Evolutionary conservation across 2,113 vertebrate species (phyloP).

Genomic region (Phyllostomus hastatus): DNA sequence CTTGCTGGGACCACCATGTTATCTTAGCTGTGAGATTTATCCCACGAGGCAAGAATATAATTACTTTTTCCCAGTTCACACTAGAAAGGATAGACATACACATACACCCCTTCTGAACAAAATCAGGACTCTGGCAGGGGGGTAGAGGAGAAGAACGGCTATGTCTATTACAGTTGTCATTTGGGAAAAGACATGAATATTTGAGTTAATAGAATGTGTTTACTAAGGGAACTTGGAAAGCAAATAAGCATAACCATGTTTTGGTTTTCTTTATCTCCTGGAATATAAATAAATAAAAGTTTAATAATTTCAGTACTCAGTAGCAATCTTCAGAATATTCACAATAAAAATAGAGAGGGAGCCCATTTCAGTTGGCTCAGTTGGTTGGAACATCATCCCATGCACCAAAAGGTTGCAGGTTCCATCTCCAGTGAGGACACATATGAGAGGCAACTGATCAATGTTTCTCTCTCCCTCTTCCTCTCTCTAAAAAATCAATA

Average conservation of each 20-base stretch:
- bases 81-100: background rate
- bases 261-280: constrained; percentile 6
- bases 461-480: too few relatives aligned
- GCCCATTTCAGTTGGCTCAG: too few relatives aligned
- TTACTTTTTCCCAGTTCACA: background rate
- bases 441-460: too few relatives aligned
- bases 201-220: background rate
- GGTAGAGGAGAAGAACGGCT: background rate
- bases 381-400: too few relatives aligned
- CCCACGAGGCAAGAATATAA: background rate
- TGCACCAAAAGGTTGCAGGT: too few relatives aligned
- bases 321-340: background rate
- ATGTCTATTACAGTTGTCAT: background rate
- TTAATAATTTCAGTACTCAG: background rate
- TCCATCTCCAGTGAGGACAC: too few relatives aligned
- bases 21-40: background rate
- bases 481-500: too few relatives aligned
- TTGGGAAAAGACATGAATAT: background rate
- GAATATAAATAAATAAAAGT: background rate
- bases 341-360: background rate
- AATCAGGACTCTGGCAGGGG: background rate
- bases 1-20: background rate
- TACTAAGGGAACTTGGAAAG: background rate
- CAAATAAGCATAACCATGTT: background rate
- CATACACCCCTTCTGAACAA: background rate